phyloP scores from a whole-genome alignment of 2,888 invertebrate genomes.

The Acleris sparsana region DNA sequence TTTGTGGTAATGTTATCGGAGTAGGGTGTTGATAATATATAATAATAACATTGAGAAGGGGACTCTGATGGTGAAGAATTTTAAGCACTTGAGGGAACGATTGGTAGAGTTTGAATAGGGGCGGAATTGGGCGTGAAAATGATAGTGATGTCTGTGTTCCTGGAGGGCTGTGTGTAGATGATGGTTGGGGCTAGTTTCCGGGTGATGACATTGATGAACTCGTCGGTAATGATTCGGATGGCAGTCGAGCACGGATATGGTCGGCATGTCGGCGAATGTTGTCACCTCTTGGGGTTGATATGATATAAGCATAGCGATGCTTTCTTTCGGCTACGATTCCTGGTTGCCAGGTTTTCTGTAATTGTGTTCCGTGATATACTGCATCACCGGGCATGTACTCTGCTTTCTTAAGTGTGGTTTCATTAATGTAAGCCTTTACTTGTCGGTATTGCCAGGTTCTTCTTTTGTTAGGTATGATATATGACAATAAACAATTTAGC shows the following conservation, averaged over 20 bases:
- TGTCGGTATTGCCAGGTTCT: slow-evolving; percentile 3
- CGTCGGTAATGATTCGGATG: background rate
- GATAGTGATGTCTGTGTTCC: background rate
- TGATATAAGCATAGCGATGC: slow-evolving; percentile 1
- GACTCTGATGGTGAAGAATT: too few species aligned
- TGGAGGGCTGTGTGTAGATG: background rate
- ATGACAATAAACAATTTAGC: background rate
- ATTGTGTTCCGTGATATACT: background rate
- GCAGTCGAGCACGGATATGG: background rate
- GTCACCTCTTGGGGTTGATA: background rate
- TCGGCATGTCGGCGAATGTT: background rate
- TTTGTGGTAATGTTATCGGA: background rate
- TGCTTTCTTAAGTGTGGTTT: background rate
- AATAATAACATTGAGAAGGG: too few species aligned
- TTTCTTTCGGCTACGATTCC: slow-evolving; percentile 5
- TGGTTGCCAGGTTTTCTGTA: slow-evolving; percentile 10
- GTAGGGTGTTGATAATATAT: background rate
- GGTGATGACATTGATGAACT: background rate
- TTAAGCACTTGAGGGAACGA: background rate
- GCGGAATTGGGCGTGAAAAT: background rate
- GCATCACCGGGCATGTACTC: background rate
- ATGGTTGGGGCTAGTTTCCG: background rate
- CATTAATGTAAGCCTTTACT: background rate
- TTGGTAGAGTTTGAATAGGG: background rate
- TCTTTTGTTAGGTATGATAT: slow-evolving; percentile 1